Percentiles rank a stretch among this genome's conserved stretches.
Conservation (phyloP, 2,113 vertebrate genomes). For the Prietella phreatophila region DNA sequence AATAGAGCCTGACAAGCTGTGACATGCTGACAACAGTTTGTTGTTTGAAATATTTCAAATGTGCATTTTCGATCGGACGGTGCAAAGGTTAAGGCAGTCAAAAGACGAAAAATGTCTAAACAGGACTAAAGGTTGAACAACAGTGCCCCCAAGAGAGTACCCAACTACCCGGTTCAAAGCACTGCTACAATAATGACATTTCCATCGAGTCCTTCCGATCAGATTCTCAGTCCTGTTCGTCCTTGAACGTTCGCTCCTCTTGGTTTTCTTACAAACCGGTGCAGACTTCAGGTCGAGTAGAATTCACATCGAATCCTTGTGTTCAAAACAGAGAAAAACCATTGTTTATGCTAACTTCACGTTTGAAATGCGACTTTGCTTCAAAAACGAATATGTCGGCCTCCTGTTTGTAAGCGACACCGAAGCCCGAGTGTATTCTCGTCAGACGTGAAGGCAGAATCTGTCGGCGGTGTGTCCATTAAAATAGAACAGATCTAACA, state of each 20-base stretch:
- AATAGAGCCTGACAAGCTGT: neutral
- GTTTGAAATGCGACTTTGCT: neutral
- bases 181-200: neutral
- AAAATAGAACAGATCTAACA: conserved; percentile 46
- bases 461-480: conserved; percentile 43
- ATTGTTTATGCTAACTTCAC: neutral
- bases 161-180: conserved; percentile 2
- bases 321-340: neutral
- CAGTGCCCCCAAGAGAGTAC: conserved; percentile 54
- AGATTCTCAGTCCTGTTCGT: neutral
- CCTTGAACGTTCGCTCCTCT: neutral
- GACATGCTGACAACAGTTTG: neutral
- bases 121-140: conserved; percentile 47
- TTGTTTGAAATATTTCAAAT: neutral
- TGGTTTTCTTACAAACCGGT: neutral
- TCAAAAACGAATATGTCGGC: conserved; percentile 14
- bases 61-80: neutral
- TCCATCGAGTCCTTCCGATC: neutral
- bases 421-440: conserved; percentile 17
- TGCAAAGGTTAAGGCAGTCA: neutral
- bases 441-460: conserved; percentile 37
- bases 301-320: neutral
- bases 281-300: too few species aligned
- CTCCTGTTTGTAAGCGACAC: conserved; percentile 41
- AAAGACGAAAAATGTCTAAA: neutral